Conservation (phyloP, 37 sponge, comb jelly and placozoan species). For the Spongilla lacustris region DNA sequence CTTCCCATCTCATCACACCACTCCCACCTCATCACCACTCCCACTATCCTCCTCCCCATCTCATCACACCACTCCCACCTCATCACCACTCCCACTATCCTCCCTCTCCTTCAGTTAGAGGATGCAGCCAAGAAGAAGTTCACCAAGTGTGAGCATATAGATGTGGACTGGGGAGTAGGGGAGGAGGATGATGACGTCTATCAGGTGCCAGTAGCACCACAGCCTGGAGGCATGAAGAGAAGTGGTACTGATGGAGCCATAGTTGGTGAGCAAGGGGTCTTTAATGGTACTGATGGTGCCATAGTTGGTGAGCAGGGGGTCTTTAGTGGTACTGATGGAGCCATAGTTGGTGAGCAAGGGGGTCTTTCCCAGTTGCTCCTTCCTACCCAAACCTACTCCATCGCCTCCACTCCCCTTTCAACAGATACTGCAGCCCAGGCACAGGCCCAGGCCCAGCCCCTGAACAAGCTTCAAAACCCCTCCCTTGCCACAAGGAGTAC, state of each 20-base stretch:
- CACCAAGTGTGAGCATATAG: constrained; percentile 77
- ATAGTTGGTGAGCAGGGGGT: too few species aligned
- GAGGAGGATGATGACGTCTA: constrained; percentile 71
- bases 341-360: too few species aligned
- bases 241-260: constrained; percentile 44
- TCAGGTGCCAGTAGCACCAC: constrained; percentile 47
- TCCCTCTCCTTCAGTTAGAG: constrained; percentile 56
- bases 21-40: neutral
- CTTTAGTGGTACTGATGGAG: too few species aligned
- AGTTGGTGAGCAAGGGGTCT: neutral
- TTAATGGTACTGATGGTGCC: neutral
- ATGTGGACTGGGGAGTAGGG: constrained; percentile 85
- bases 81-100: neutral
- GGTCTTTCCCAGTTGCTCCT: too few species aligned
- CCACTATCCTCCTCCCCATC: neutral
- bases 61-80: neutral
- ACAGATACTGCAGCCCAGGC: neutral
- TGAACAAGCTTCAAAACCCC: too few species aligned
- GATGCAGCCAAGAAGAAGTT: constrained; percentile 73
- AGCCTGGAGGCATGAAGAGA: constrained; percentile 15
- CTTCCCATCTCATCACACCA: neutral
- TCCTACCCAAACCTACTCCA: too few species aligned
- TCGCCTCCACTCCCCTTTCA: neutral
- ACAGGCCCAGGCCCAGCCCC: neutral
- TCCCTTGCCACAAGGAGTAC: too few species aligned